Evolutionary conservation across 2,797 vertebrate species (phyloP).

Genomic region (Platyrinchus mystaceus): DNA sequence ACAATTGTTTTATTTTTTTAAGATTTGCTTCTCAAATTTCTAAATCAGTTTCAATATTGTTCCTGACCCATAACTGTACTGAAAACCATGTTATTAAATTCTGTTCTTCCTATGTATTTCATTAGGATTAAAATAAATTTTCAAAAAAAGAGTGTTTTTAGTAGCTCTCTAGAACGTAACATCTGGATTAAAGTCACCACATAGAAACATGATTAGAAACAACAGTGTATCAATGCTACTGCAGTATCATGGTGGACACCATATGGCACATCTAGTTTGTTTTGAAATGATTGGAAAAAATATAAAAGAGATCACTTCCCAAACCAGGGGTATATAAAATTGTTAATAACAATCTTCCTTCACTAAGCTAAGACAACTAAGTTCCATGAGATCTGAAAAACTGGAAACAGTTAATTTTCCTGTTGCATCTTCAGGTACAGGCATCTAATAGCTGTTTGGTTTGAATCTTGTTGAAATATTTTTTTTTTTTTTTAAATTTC

Average conservation of each 20-base stretch:
- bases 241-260: not conserved
- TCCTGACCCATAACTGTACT: not conserved
- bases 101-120: not conserved
- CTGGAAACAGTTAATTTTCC: not conserved
- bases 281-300: not conserved
- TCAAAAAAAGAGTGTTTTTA: no score
- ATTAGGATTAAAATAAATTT: not conserved
- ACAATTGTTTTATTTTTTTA: not conserved
- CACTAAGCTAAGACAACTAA: not conserved
- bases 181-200: not conserved
- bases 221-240: not conserved
- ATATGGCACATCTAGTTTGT: accelerated
- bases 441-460: not conserved
- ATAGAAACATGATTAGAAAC: not conserved
- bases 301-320: accelerated
- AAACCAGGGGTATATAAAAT: not conserved
- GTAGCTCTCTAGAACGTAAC: not conserved
- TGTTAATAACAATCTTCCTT: not conserved
- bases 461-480: not conserved
- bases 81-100: not conserved
- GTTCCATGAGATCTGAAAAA: not conserved
- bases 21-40: not conserved
- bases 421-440: not conserved
- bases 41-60: not conserved
- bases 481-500: not conserved